A percentile compares a stretch with the other conserved stretches of the same genome.
Conservation (phyloP, 2,113 vertebrate genomes). For the Amazona vittata region DNA sequence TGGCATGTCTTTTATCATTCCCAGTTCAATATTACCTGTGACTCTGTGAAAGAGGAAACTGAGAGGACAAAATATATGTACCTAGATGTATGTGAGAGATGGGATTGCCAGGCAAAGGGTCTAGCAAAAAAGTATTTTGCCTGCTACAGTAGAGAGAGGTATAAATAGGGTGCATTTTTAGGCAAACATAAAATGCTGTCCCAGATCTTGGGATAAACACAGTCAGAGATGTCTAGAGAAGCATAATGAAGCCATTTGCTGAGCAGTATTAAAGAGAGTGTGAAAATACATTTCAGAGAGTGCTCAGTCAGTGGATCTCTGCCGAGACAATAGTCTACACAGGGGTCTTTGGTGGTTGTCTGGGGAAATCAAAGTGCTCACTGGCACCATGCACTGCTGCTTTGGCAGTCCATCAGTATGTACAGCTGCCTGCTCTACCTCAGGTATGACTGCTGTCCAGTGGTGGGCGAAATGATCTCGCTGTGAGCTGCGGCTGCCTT, state of each 20-base stretch:
- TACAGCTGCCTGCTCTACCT: not conserved
- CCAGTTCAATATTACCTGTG: slow-evolving; percentile 17
- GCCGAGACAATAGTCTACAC: not conserved
- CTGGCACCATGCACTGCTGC: not conserved
- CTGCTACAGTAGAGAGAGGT: not conserved
- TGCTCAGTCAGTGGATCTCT: not conserved
- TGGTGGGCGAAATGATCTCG: not conserved
- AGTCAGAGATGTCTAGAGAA: not conserved
- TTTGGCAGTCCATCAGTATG: not conserved
- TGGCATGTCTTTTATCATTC: not conserved
- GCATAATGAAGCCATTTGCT: not conserved
- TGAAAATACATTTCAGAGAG: not conserved
- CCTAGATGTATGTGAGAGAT: not conserved
- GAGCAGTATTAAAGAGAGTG: not conserved
- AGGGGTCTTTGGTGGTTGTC: not conserved
- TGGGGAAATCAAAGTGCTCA: slow-evolving; percentile 1
- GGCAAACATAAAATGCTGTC: not conserved
- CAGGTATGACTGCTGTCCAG: not conserved
- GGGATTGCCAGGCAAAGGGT: not conserved
- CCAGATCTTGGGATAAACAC: not conserved
- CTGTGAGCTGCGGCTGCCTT: not conserved
- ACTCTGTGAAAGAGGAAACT: not conserved
- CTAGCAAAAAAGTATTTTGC: not conserved
- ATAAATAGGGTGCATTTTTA: not conserved
- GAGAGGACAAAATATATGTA: not conserved